These are phyloP conservation scores for Lasioglossum vierecki DNA, from an alignment of 2,888 invertebrate genomes.

Conservation along the genomic window DNA sequence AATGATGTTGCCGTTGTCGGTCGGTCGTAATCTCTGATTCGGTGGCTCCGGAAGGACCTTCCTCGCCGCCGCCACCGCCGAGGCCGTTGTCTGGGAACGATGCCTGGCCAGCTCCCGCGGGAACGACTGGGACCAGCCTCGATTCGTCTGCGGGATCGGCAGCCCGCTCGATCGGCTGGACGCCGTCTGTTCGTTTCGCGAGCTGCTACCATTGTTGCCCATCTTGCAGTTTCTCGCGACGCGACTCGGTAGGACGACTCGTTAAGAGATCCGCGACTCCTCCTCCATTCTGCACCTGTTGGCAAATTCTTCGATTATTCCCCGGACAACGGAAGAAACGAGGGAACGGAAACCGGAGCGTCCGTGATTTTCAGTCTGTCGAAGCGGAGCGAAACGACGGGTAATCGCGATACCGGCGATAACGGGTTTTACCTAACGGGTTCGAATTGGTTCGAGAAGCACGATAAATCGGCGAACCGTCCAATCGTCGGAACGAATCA, in stretches of 20 bases:
- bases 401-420: constrained; percentile 38
- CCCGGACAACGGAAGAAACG: not conserved
- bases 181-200: constrained; percentile 63
- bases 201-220: constrained; percentile 78
- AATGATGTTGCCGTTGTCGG: constrained; percentile 93
- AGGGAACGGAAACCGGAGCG: not conserved
- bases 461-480: constrained; percentile 28
- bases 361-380: not conserved
- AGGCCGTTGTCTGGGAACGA: constrained; percentile 73
- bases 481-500: not conserved
- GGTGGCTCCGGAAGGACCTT: constrained; percentile 90
- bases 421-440: constrained; percentile 52
- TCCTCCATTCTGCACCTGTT: constrained; percentile 57
- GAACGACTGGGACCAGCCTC: constrained; percentile 80
- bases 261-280: constrained; percentile 39
- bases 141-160: constrained; percentile 67
- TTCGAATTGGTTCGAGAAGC: constrained; percentile 43
- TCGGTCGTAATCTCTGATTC: constrained; percentile 89
- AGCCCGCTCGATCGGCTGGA: constrained; percentile 52
- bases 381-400: constrained; percentile 20
- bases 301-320: not conserved
- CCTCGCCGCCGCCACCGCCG: constrained; percentile 70
- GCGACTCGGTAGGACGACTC: not conserved
- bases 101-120: constrained; percentile 76
- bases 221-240: constrained; percentile 61